Evolutionary conservation across 2,797 vertebrate species (phyloP), one percentile per base, ranked within the genome.

Genomic region (Pangasius macronema): DNA sequence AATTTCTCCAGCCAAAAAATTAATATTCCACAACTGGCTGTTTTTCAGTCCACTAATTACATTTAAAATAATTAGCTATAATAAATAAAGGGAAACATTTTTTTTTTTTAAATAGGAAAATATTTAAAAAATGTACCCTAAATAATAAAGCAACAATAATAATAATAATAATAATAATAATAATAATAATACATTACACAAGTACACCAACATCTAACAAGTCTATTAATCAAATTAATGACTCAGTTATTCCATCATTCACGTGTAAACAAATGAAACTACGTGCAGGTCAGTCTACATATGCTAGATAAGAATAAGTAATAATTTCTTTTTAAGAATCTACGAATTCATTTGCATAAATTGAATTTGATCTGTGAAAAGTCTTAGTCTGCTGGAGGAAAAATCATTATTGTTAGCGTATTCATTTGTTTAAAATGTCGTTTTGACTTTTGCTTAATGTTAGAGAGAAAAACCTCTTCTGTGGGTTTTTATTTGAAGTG

Each of bases 101-200:
- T 18, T 30, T 18, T 49, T 51, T 22, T 24, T 27, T 24, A 24
- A 46, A 42, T 39, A 5, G 13, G 0, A n/a, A 33, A 10, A 33
- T 4, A 51, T 30, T 30, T 53, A 9, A 1, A n/a, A 49, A 57
- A 11, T 33, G 7, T 11, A 33, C 1, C 16, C 18, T 57, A 57
- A 57, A 79, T 55, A 79, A 33, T 55, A 1, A 18, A 77, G 5
- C 30, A 27, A 2, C 6, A 33, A 57, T 57, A 39, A 81, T 24
- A 39, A 81, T 82, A 27, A 16, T 61, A 59, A 57, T 33, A 33
- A 55, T 57, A 59, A 46, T n/a, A 82, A 82, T 18, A 61, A 80
- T 36, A 59, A 61, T 42, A 42, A 81, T 24, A 61, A 63, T 42
- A 30, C 46, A 46, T 22, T 7, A 59, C 16, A 11, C 3, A 0